phyloP scores from a whole-genome alignment of 2,888 invertebrate species.

The Macrostomum cliftonense region DNA sequence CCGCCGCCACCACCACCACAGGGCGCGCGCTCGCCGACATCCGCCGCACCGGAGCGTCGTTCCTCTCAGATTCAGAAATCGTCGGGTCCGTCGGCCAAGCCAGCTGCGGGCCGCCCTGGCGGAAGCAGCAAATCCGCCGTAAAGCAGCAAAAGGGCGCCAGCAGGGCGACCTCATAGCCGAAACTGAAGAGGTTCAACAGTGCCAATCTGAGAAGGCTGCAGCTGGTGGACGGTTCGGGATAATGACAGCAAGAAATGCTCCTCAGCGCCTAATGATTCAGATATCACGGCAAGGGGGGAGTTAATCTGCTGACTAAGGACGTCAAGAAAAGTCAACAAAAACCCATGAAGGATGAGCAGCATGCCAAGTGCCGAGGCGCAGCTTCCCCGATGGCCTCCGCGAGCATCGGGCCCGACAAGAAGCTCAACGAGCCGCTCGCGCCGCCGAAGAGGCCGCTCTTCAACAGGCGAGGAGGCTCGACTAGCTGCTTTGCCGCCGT shows the following conservation, averaged over 20 bases:
- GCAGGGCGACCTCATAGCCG: slow-evolving; percentile 3
- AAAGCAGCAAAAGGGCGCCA: slow-evolving; percentile 13
- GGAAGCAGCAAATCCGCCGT: slow-evolving; percentile 5
- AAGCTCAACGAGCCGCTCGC: no score
- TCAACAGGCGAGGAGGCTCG: slow-evolving; percentile 24
- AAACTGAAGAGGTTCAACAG: slow-evolving; percentile 6
- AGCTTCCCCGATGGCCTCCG: no score
- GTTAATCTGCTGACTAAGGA: no score
- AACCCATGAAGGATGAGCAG: no score
- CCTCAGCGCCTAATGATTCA: no score
- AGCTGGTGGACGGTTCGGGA: no score
- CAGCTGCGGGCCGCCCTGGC: slow-evolving; percentile 41
- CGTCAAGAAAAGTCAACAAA: no score
- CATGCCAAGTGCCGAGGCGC: no score
- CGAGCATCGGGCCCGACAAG: no score
- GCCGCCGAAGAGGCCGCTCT: background rate
- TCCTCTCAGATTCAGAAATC: slow-evolving; percentile 15
- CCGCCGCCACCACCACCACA: no score
- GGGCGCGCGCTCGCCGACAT: slow-evolving; percentile 8
- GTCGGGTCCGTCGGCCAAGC: slow-evolving; percentile 39
- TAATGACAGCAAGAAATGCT: no score
- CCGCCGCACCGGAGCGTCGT: slow-evolving; percentile 12
- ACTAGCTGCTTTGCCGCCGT: slow-evolving; percentile 66
- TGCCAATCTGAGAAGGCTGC: slow-evolving; percentile 12
- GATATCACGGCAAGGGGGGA: no score